Evolutionary conservation across 2,797 vertebrate genomes (phyloP).

Genomic region (Sarcophilus harrisii): DNA sequence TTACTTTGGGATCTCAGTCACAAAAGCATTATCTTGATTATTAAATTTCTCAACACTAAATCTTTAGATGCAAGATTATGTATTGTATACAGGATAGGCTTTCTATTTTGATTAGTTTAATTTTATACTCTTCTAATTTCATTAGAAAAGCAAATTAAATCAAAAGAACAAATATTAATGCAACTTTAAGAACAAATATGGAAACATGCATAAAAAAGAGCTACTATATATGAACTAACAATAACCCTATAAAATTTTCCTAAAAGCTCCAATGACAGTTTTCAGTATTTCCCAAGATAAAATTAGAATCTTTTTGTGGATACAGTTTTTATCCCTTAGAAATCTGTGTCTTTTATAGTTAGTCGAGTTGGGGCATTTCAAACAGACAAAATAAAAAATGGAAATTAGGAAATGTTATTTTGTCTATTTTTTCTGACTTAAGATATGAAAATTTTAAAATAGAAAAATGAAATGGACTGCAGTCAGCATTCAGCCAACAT

Average conservation of each 20-base stretch:
- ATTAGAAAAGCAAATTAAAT: slow-evolving; percentile 27
- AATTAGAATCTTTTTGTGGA: slow-evolving; percentile 43
- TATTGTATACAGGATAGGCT: slow-evolving; percentile 33
- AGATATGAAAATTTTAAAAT: slow-evolving; percentile 24
- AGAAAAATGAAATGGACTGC: slow-evolving; percentile 46
- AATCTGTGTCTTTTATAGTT: neutral
- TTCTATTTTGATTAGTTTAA: neutral
- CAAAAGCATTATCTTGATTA: slow-evolving; percentile 48
- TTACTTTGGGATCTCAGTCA: slow-evolving; percentile 50
- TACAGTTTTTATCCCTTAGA: slow-evolving; percentile 25
- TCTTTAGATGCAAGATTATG: neutral
- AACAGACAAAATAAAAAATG: slow-evolving; percentile 32
- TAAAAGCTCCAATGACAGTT: neutral
- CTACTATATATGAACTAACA: slow-evolving; percentile 53
- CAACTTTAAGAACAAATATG: slow-evolving; percentile 44
- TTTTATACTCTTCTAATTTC: slow-evolving; percentile 55
- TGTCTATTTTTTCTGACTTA: slow-evolving; percentile 31
- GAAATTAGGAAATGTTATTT: slow-evolving; percentile 39
- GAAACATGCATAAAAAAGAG: slow-evolving; percentile 63
- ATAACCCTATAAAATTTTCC: neutral
- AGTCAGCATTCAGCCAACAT: neutral
- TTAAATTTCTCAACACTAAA: slow-evolving; percentile 62
- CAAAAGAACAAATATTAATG: slow-evolving; percentile 57
- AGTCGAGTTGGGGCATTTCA: slow-evolving; percentile 38
- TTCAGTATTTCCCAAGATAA: slow-evolving; percentile 11